phyloP scores from a whole-genome alignment of 2,797 vertebrate species.

The Choloepus didactylus region DNA sequence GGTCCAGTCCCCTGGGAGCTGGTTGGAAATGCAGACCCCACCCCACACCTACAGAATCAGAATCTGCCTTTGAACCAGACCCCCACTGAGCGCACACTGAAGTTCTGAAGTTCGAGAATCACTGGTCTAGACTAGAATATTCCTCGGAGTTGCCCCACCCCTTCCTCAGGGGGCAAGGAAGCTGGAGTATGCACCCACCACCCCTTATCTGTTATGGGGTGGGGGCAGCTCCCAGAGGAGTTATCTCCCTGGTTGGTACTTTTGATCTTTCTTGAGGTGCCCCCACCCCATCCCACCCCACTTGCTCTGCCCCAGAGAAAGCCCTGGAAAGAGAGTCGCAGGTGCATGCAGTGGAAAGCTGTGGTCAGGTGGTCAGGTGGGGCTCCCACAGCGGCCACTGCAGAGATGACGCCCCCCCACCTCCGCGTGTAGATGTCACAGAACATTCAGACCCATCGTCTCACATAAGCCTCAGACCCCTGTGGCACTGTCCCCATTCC shows the following conservation, averaged over 20 bases:
- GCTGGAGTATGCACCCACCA: neutral
- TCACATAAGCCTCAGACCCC: neutral
- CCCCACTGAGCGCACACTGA: neutral
- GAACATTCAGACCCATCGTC: neutral
- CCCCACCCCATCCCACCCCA: neutral
- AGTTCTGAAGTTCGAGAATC: neutral
- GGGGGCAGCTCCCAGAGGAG: too few relatives aligned
- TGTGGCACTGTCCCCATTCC: neutral
- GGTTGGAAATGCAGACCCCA: neutral
- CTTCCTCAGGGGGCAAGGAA: neutral
- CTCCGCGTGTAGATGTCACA: neutral
- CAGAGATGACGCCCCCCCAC: neutral
- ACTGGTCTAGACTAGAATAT: neutral
- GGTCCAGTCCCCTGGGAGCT: rapidly evolving
- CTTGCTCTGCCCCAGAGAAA: neutral
- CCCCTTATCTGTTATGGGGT: too few relatives aligned
- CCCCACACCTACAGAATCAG: too few relatives aligned
- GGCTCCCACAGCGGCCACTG: neutral
- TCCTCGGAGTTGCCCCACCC: neutral
- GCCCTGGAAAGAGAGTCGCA: too few relatives aligned
- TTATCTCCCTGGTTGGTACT: neutral
- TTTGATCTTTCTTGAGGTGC: rapidly evolving
- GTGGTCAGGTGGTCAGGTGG: rapidly evolving
- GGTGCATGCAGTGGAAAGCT: rapidly evolving
- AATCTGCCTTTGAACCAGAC: neutral